Base-by-base conservation (phyloP, 2,797 vertebrate species). In the Phrynocephalus guinanensis region DNA sequence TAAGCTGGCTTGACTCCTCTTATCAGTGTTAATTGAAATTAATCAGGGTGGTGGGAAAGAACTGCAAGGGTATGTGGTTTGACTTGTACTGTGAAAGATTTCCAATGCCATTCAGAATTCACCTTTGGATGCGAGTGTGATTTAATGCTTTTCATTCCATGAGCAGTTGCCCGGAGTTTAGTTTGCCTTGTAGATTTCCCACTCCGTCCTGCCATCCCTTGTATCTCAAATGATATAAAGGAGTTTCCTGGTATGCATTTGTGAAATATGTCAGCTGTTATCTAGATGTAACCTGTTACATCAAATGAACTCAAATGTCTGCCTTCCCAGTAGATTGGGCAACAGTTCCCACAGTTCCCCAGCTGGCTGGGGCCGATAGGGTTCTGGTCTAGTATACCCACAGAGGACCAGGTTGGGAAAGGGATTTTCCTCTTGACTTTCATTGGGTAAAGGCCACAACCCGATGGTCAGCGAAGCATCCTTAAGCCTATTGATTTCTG, bases 111-210 rank as follows among this genome's bases (percentile, higher is more conserved):
- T 95, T 95, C 90, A 86, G 44, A 92, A 95, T 94, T 92, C 91
- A 94, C 96, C 97, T 96, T 95, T 96, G 95, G 96, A 96, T 97
- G 97, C 94, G 96, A 94, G 96, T 4, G 38, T 97, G 95, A 97
- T 97, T 96, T 95, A 94, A 96, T 97, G 91, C 93, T 95, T 93
- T 95, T 97, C 93, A 89, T 91, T 89, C 91, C 38, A 44, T 44
- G 38, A 44, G 38, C 38, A 92, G 91, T 90, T 91, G 18, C 88
- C 92, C 92, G 87, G 87, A 95, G 91, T 89, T 85, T 52, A 77
- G 78, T 86, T 94, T 95, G 91, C 0, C 87, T 90, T 88, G 88
- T 80, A 89, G 89, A 89, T 91, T 92, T 90, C 93, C 78, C 71
- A 84, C 91, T 9, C 13, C 16, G 9, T 8, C 76, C 44, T 26